Conservation (phyloP, 2,888 invertebrate genomes). For the Orthosia cruda region DNA sequence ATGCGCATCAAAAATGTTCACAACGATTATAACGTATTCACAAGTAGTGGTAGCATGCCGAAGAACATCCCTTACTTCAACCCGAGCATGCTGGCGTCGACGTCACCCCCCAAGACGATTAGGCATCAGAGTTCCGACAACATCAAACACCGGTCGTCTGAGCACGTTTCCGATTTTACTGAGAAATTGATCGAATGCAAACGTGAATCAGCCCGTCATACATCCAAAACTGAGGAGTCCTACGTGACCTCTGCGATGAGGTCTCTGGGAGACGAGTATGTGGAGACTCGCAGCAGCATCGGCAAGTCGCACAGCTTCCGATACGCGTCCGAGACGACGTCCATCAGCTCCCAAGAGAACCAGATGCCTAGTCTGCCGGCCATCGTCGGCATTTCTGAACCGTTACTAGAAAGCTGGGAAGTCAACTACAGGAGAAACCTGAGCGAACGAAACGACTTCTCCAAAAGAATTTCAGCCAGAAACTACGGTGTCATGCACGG, state of each 20-base stretch:
- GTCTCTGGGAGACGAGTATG: conserved; percentile 88
- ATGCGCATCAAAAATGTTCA: conserved; percentile 84
- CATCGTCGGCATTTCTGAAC: conserved; percentile 90
- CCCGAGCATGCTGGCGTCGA: conserved; percentile 81
- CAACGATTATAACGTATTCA: conserved; percentile 82
- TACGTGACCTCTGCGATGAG: conserved; percentile 83
- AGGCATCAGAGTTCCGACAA: conserved; percentile 88
- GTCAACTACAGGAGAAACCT: conserved; percentile 89
- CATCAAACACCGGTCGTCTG: conserved; percentile 85
- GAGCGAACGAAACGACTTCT: conserved; percentile 85
- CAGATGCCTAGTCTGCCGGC: conserved; percentile 91
- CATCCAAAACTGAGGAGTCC: conserved; percentile 84
- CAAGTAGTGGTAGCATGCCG: conserved; percentile 88
- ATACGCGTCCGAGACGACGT: conserved; percentile 90
- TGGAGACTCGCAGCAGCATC: conserved; percentile 91
- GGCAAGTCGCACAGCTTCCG: conserved; percentile 95
- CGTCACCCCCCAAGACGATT: conserved; percentile 85
- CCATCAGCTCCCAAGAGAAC: conserved; percentile 88
- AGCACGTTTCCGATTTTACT: conserved; percentile 83
- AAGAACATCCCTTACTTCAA: conserved; percentile 88
- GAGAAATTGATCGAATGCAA: conserved; percentile 82
- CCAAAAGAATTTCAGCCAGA: conserved; percentile 86
- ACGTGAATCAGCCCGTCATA: conserved; percentile 79
- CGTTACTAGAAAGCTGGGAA: conserved; percentile 90
- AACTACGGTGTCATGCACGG: conserved; percentile 84